A percentile compares a stretch with the other conserved stretches of the same genome.
phyloP scores from a whole-genome alignment of 2,888 invertebrate species.

The Teleiodes luculella region DNA sequence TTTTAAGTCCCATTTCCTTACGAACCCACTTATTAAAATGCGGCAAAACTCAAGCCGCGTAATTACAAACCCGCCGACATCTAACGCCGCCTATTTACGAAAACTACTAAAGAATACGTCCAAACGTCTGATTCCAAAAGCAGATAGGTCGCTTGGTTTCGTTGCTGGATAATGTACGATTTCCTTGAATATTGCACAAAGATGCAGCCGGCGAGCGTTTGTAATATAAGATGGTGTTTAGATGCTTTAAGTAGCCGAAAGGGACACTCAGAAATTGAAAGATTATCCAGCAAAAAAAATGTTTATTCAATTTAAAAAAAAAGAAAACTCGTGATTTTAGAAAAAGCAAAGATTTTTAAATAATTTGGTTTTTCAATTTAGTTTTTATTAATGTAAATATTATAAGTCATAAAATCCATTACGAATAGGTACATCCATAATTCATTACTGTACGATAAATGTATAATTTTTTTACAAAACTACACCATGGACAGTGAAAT shows the following conservation, averaged over 20 bases:
- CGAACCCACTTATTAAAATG: constrained; percentile 15
- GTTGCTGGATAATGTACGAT: background rate
- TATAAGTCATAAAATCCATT: too few relatives aligned
- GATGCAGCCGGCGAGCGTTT: background rate
- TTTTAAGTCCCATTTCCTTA: constrained; percentile 2
- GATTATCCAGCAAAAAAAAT: constrained; percentile 25
- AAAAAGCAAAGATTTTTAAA: too few relatives aligned
- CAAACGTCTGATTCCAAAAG: constrained; percentile 40
- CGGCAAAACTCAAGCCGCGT: constrained; percentile 25
- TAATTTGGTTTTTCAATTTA: too few relatives aligned
- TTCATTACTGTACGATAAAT: too few relatives aligned
- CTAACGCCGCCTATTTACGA: constrained; percentile 18
- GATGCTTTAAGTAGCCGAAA: constrained; percentile 28
- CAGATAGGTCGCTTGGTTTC: constrained; percentile 20
- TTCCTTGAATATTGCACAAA: constrained; percentile 5
- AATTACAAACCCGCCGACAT: constrained; percentile 31
- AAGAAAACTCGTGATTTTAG: too few relatives aligned
- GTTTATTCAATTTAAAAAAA: constrained; percentile 28
- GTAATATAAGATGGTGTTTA: constrained; percentile 4
- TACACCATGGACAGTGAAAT: too few relatives aligned
- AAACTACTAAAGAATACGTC: constrained; percentile 28
- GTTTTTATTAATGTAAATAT: too few relatives aligned
- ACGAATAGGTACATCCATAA: too few relatives aligned
- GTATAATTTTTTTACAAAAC: too few relatives aligned
- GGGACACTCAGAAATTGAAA: constrained; percentile 24